Base-by-base conservation (phyloP, 1,140 invertebrate genomes). In the Bombus pyrosoma region DNA sequence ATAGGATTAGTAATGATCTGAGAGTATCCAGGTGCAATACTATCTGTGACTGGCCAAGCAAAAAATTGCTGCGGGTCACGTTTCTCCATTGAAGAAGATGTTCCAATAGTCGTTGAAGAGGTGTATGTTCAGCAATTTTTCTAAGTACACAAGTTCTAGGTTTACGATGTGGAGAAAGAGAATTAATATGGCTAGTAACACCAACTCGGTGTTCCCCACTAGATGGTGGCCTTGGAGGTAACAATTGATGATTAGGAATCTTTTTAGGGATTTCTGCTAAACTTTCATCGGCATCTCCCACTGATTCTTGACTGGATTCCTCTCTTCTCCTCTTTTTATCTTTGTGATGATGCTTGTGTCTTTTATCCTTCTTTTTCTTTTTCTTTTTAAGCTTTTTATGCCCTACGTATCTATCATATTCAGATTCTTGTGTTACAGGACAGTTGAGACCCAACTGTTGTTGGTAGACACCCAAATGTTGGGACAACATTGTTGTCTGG, bases 51-150 rank as follows among this genome's bases (percentile, higher is more conserved):
- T 3, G 99, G 99, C 98, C 98, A 99, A 0, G 98, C 98, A 95
- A 99, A 99, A 94, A 99, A 99, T 91, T 99, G 98, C 92, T 99
- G 97, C 0, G 97, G 97, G 95, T 99, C 99, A 86, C 98, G 97
- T 94, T 98, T 98, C 92, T 99, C 98, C 87, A 99, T 95, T 34
- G 97, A 97, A 99, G 95, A 28, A 99, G 94, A 93, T 99, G 97
- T 77, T 98, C 98, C n/a, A 99, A 94, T 39, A 98, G 96, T 85
- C 98, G 96, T 64, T 98, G 97, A 0, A 99, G 94, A 3, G 98
- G 97, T 6, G 97, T 97, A 57, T 97, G 96, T 86, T 98, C 97
- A 91, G 98, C 97, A 81, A 98, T 97, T 89, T 97, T 96, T 59
- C 96, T 95, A 2, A 97, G 94, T 5, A 97, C 97, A 93, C 97